Evolutionary conservation across 1,140 invertebrate species (phyloP), one percentile per base, ranked within the genome.

Genomic region (Arctopsyche grandis): DNA sequence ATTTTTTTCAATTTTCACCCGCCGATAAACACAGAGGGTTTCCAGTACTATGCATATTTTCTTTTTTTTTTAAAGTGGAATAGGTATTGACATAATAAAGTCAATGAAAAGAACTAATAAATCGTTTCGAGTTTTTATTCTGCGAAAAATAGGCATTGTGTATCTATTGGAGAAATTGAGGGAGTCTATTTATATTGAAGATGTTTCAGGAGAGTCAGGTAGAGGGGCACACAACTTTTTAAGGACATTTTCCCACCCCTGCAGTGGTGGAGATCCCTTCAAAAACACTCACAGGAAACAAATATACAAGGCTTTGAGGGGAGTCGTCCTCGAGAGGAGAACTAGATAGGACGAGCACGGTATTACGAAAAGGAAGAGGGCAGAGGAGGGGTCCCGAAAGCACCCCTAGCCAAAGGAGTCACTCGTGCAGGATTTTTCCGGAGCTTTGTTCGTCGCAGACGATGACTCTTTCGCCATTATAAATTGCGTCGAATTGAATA

Each of bases 231-330:
- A 9, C 10, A 16, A 43, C 19, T 70, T 26, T 70, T 38, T 29
- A 43, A 70, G 69, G 24, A 44, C 38, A 44, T 29, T 70, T 43
- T 43, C 29, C 69, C 19, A 26, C 26, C 26, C 12, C 5, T 21
- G 16, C 16, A 16, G 63, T 5, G 21, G 24, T 29, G 26, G 29
- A 70, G 14, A 38, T 70, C 69, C 69, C 29, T 70, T 70, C 69
- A 70, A 43, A 70, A 70, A 70, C 69, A 70, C 69, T 70, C 69
- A 19, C 69, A 70, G 24, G 26, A 19, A 43, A 19, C 69, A 70
- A 70, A 70, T 70, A 70, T n/a, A 70, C 69, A 70, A 70, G 26
- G 69, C 26, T 22, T 26, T 29, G 38, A 70, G 69, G 29, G 38
- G 10, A 21, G n/a, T 38, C 26, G 48, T 12, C 48, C 22, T 38